Percentiles rank a stretch among this genome's conserved stretches.
Evolutionary conservation across 2,888 invertebrate species (phyloP).

Genomic region (Drosophila paranaensis): DNA sequence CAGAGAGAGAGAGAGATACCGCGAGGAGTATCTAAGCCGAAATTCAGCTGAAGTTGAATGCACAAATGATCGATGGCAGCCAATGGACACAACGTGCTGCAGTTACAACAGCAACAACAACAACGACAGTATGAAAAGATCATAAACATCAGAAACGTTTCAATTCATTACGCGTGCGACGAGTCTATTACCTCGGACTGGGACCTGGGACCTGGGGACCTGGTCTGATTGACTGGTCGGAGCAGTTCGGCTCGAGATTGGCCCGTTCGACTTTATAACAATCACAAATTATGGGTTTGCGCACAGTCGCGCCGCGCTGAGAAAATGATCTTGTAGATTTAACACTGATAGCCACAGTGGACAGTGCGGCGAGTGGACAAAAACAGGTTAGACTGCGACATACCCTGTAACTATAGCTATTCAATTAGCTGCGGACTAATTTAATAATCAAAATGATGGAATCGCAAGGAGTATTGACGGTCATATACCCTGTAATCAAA

Average conservation of each 20-base stretch:
- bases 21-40: constrained; percentile 19
- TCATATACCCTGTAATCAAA: background rate
- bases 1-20: constrained; percentile 6
- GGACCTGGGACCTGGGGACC: constrained; percentile 16
- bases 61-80: constrained; percentile 49
- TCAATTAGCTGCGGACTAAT: background rate
- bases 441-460: background rate
- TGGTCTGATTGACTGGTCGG: constrained; percentile 49
- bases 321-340: constrained; percentile 82
- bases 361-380: background rate
- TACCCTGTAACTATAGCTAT: constrained; percentile 8
- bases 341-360: constrained; percentile 69
- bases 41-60: constrained; percentile 53
- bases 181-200: constrained; percentile 65
- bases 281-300: constrained; percentile 78
- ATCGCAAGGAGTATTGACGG: background rate
- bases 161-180: constrained; percentile 80
- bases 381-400: constrained; percentile 5
- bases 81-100: constrained; percentile 25
- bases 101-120: constrained; percentile 14
- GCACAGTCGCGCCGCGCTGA: constrained; percentile 36
- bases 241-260: constrained; percentile 42
- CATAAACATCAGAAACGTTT: constrained; percentile 68
- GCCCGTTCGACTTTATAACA: constrained; percentile 74
- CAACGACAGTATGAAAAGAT: constrained; percentile 10